phyloP scores from a whole-genome alignment of 2,888 invertebrate genomes.

The Eupithecia pulchellata region DNA sequence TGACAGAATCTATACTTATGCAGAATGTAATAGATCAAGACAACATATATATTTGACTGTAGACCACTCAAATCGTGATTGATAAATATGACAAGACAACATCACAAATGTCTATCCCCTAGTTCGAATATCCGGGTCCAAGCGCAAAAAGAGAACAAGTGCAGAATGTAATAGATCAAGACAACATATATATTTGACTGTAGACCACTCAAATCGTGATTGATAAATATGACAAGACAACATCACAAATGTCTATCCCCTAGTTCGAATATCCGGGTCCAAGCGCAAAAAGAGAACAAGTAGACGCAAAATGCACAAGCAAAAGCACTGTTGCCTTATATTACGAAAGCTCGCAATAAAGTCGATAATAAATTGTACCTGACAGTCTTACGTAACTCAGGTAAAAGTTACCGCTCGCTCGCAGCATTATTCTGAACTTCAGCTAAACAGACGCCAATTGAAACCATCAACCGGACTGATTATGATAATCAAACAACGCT shows the following conservation, averaged over 20 bases:
- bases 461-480: conserved; percentile 35
- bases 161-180: conserved; percentile 46
- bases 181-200: not conserved
- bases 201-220: not conserved
- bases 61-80: not conserved
- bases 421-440: conserved; percentile 75
- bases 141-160: conserved; percentile 57
- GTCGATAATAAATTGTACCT: conserved; percentile 81
- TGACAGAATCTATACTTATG: not conserved
- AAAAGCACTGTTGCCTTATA: conserved; percentile 68
- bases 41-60: not conserved
- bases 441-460: conserved; percentile 50
- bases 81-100: conserved; percentile 12
- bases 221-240: conserved; percentile 12
- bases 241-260: conserved; percentile 12
- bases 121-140: conserved; percentile 57
- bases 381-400: conserved; percentile 76
- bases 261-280: conserved; percentile 57
- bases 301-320: conserved; percentile 56
- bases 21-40: conserved; percentile 6
- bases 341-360: conserved; percentile 81
- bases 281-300: conserved; percentile 57
- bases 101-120: conserved; percentile 10
- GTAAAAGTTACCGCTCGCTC: conserved; percentile 81
- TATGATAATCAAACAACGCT: conserved; percentile 26